phyloP scores from a whole-genome alignment of 2,113 vertebrate genomes.

The Seriola quinqueradiata region DNA sequence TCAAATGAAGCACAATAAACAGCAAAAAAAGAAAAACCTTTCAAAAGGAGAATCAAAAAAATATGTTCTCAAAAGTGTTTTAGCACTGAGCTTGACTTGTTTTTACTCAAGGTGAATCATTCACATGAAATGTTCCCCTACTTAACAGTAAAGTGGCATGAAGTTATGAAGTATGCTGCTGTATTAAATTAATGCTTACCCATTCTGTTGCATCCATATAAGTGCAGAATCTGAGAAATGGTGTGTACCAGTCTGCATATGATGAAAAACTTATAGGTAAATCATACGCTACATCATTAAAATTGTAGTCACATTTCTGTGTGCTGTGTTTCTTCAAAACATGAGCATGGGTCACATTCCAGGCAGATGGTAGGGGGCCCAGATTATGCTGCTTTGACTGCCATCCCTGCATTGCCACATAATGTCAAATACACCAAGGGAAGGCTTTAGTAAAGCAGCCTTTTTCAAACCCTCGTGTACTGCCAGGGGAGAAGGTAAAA shows the following conservation, averaged over 20 bases:
- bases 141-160: constrained; percentile 13
- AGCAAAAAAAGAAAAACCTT: not conserved
- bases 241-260: not conserved
- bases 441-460: constrained; percentile 32
- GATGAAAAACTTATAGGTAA: constrained; percentile 17
- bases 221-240: constrained; percentile 2
- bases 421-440: constrained; percentile 62
- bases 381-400: constrained; percentile 48
- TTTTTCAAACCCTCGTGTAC: constrained; percentile 32
- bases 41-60: constrained; percentile 42
- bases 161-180: constrained; percentile 9
- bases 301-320: constrained; percentile 32
- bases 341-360: constrained; percentile 23
- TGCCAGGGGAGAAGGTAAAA: constrained; percentile 26
- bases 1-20: constrained; percentile 65
- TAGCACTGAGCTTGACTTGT: constrained; percentile 27
- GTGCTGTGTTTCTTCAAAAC: constrained; percentile 41
- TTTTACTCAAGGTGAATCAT: constrained; percentile 61
- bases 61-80: constrained; percentile 43
- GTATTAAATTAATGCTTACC: constrained; percentile 17
- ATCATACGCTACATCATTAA: constrained; percentile 11
- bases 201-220: not conserved
- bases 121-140: constrained; percentile 27
- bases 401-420: constrained; percentile 57
- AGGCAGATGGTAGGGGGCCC: constrained; percentile 23